Conservation (phyloP, 2,888 invertebrate species). For the Philonicus albiceps region DNA sequence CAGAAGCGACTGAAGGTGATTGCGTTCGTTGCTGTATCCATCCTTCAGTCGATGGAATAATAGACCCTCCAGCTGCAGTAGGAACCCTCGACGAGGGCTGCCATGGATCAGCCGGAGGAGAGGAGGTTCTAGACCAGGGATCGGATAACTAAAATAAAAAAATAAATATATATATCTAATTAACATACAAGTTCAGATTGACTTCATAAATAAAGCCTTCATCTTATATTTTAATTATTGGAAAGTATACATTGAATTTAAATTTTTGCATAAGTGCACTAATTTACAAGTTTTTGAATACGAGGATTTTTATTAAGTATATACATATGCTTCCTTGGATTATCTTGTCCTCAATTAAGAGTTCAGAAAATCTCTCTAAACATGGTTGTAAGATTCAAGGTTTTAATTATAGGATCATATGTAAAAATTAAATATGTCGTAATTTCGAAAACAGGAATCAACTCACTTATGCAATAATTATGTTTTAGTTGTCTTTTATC, state of each 20-base stretch:
- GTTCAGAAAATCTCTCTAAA: no score
- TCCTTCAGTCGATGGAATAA: slow-evolving; percentile 52
- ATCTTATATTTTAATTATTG: no score
- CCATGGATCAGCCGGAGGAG: slow-evolving; percentile 62
- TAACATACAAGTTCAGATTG: background rate
- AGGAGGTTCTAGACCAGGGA: slow-evolving; percentile 61
- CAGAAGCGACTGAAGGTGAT: slow-evolving; percentile 62
- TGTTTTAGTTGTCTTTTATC: background rate
- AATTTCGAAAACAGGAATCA: background rate
- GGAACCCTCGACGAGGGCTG: slow-evolving; percentile 55
- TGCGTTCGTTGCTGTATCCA: slow-evolving; percentile 59
- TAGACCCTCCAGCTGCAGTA: slow-evolving; percentile 53
- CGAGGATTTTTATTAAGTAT: no score
- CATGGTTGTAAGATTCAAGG: no score
- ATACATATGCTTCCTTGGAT: no score
- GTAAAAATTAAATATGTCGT: no score
- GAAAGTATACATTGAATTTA: no score
- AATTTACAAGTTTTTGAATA: no score
- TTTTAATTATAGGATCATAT: no score
- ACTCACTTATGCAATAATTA: background rate
- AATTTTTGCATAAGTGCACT: no score
- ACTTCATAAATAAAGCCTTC: no score
- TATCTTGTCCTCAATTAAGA: no score
- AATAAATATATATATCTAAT: background rate
- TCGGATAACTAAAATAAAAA: slow-evolving; percentile 55